Evolutionary conservation across 2,113 vertebrate species (phyloP).

Genomic region (Epinephelus fuscoguttatus): DNA sequence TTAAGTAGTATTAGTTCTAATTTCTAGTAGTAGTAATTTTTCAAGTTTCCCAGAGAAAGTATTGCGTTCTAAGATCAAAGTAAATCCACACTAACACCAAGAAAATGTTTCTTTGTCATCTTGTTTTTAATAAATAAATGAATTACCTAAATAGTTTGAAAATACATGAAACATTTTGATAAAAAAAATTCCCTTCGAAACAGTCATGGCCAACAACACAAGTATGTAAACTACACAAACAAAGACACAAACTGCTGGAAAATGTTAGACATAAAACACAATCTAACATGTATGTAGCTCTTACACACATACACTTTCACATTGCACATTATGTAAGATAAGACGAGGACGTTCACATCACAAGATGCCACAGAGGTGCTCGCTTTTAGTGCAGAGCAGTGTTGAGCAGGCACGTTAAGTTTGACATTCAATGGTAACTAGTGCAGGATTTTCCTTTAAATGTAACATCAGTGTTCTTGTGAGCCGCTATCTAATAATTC

Average conservation of each 20-base stretch:
- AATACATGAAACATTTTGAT: conserved; percentile 33
- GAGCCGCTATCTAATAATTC: conserved; percentile 5
- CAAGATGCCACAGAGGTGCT: conserved; percentile 3
- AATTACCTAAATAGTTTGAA: conserved; percentile 4
- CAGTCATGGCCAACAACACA: neutral
- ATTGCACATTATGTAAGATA: conserved; percentile 43
- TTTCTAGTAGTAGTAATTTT: neutral
- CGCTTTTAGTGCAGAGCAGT: conserved; percentile 38
- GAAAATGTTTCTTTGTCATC: neutral
- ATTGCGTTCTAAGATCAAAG: neutral
- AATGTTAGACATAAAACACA: neutral
- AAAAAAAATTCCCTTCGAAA: conserved; percentile 14
- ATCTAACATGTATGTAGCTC: neutral
- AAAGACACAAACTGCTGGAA: conserved; percentile 2
- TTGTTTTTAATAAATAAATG: conserved; percentile 67
- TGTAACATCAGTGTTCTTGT: conserved; percentile 3
- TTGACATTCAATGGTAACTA: conserved; percentile 59
- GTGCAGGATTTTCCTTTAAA: conserved; percentile 37
- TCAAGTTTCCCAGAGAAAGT: neutral
- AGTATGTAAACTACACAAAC: conserved; percentile 17
- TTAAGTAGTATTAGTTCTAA: no score
- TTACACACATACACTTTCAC: conserved; percentile 20
- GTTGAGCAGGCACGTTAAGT: conserved; percentile 36
- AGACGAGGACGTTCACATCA: neutral
- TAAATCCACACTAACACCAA: neutral